Conservation (phyloP, 2,888 invertebrate species). For the Phaedon cochleariae region DNA sequence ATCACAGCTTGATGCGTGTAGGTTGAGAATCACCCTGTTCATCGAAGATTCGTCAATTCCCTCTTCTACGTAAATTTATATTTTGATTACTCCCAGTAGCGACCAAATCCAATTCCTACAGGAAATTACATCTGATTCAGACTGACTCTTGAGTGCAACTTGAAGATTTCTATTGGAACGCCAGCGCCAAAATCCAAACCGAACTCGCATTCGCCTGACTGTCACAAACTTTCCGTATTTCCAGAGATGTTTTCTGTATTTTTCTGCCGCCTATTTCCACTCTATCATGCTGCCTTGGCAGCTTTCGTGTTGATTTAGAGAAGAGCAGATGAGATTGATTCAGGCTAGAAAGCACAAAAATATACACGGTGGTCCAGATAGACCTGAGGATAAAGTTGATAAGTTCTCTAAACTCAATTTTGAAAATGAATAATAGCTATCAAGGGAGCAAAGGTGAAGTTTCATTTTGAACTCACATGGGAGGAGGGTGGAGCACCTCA, state of each 20-base stretch:
- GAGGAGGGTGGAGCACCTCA: no score
- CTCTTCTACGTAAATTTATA: neutral
- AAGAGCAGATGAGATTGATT: neutral
- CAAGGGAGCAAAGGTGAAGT: no score
- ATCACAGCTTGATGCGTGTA: no score
- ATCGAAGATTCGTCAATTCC: neutral
- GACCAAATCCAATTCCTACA: neutral
- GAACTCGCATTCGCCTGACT: neutral
- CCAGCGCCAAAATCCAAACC: neutral
- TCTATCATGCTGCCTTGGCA: neutral
- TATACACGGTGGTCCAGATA: no score
- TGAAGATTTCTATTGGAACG: neutral
- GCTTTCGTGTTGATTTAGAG: neutral
- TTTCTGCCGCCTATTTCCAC: neutral
- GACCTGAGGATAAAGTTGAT: no score
- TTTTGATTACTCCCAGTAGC: neutral
- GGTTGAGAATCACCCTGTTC: no score
- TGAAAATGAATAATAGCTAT: no score
- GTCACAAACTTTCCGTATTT: neutral
- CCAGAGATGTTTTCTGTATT: neutral
- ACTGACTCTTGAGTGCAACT: neutral
- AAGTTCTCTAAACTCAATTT: no score
- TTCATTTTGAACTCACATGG: no score
- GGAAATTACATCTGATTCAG: conserved; percentile 1
- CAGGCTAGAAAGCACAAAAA: neutral